phyloP scores from a whole-genome alignment of 2,797 vertebrate species.

The Tauraco hartlaubi region DNA sequence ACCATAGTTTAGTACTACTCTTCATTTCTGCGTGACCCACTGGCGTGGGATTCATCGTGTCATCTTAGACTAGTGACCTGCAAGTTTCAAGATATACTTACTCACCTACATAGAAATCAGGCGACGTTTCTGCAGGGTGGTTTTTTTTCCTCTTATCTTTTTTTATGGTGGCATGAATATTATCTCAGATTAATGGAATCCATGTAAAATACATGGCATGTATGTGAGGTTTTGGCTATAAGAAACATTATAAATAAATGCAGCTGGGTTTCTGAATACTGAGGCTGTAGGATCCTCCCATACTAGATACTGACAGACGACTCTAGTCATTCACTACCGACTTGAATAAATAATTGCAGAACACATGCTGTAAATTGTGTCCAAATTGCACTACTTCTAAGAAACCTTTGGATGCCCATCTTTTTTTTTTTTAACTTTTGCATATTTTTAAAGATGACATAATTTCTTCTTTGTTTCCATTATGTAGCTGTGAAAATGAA shows the following conservation, averaged over 20 bases:
- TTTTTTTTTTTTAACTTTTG: neutral
- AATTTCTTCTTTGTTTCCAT: conserved; percentile 1
- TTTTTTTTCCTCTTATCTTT: neutral
- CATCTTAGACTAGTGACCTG: neutral
- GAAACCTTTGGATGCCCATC: neutral
- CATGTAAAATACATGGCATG: neutral
- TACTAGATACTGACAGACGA: neutral
- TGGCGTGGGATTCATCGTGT: fast-evolving
- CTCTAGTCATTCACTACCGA: neutral
- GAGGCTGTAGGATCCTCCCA: neutral
- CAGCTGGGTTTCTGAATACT: neutral
- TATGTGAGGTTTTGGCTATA: neutral
- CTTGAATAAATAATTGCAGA: conserved; percentile 1
- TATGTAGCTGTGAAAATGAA: conserved; percentile 16
- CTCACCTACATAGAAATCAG: neutral
- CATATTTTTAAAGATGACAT: neutral
- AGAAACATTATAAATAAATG: neutral
- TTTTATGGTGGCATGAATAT: neutral
- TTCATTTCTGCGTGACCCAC: neutral
- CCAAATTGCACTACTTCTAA: neutral
- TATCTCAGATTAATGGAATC: neutral
- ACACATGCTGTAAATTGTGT: neutral
- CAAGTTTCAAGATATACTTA: neutral
- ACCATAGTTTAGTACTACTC: fast-evolving
- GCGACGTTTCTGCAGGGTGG: fast-evolving